These are phyloP conservation scores for Atopsyche davidsoni DNA, from an alignment of 1,140 invertebrate species.

Conservation along the genomic window DNA sequence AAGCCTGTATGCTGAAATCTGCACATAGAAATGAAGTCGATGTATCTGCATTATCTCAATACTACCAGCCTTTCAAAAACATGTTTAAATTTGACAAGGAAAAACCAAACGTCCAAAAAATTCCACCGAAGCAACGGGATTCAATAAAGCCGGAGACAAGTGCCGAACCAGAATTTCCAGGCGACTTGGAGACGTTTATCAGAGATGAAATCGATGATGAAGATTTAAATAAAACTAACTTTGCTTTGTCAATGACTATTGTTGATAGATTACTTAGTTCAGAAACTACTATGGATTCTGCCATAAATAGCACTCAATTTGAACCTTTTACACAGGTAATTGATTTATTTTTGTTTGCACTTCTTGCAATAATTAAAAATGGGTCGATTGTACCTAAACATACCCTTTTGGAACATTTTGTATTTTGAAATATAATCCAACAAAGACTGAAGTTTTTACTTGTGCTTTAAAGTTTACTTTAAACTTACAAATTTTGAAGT, in stretches of 20 bases:
- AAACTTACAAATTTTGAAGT: background rate
- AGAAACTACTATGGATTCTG: too few relatives aligned
- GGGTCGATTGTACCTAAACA: too few relatives aligned
- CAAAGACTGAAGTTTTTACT: too few relatives aligned
- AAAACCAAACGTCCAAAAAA: slow-evolving; percentile 32
- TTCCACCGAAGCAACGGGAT: slow-evolving; percentile 27
- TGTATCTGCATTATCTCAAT: slow-evolving; percentile 49
- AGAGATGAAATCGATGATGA: slow-evolving; percentile 43
- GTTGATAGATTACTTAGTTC: slow-evolving; percentile 31
- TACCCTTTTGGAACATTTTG: too few relatives aligned
- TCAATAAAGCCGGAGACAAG: slow-evolving; percentile 24
- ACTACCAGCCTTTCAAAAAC: slow-evolving; percentile 36
- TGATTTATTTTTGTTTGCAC: background rate
- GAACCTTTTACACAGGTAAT: slow-evolving; percentile 61
- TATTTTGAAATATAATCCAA: too few relatives aligned
- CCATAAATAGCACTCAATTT: slow-evolving; percentile 55
- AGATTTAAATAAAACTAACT: slow-evolving; percentile 54
- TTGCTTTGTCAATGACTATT: slow-evolving; percentile 59
- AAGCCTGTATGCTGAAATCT: slow-evolving; percentile 54
- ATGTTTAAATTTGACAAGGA: slow-evolving; percentile 22
- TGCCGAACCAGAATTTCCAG: slow-evolving; percentile 20
- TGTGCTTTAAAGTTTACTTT: background rate
- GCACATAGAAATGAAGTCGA: slow-evolving; percentile 52
- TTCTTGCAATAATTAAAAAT: too few relatives aligned
- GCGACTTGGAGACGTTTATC: slow-evolving; percentile 20